These are phyloP conservation scores for Aplysia californica DNA, from an alignment of 1,140 invertebrate genomes.

Conservation along the genomic window DNA sequence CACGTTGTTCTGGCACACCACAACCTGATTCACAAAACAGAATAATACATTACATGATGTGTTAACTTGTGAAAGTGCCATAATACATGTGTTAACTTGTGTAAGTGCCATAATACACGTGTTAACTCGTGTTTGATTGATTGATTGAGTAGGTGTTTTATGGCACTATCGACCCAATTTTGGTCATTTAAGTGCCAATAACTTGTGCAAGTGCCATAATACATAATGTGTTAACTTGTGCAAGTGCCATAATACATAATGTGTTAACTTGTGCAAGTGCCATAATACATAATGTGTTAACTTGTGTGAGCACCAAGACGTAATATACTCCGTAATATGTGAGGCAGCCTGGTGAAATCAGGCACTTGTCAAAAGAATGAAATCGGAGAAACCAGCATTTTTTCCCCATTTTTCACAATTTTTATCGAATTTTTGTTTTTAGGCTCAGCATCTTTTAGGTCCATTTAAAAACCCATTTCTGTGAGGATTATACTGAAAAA, in stretches of 20 bases:
- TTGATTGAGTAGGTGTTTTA: background rate
- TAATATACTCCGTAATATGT: no score
- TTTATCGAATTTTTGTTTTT: no score
- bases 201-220: background rate
- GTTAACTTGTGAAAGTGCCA: background rate
- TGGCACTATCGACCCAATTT: background rate
- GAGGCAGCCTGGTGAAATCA: no score
- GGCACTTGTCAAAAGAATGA: no score
- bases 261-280: background rate
- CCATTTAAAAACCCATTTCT: no score
- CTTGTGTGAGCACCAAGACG: background rate
- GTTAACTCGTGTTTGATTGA: background rate
- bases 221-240: background rate
- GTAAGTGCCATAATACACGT: background rate
- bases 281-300: background rate
- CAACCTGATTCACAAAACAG: constrained; percentile 74
- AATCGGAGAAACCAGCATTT: no score
- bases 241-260: background rate
- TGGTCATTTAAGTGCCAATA: background rate
- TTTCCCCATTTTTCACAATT: no score
- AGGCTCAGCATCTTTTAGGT: no score
- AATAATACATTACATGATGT: background rate
- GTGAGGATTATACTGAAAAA: no score
- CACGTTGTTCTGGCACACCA: constrained; percentile 86
- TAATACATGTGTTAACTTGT: background rate